Conservation (phyloP, 2,888 invertebrate species). For the Agriopis marginaria region DNA sequence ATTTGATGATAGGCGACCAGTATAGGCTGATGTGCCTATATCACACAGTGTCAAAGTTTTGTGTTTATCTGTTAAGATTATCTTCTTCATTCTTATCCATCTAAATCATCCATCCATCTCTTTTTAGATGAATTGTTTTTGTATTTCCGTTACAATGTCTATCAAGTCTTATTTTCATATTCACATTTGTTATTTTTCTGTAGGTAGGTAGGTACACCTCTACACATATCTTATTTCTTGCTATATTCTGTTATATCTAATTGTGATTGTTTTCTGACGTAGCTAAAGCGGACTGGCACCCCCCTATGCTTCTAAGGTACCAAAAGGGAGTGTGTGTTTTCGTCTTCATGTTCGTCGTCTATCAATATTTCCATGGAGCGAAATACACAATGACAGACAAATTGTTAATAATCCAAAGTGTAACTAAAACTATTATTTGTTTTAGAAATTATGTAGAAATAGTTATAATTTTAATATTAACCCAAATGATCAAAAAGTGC, state of each 20-base stretch:
- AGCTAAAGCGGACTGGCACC: slow-evolving; percentile 71
- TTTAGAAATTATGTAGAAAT: not conserved
- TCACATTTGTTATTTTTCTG: too few species aligned
- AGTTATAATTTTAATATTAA: not conserved
- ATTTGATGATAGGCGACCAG: too few species aligned
- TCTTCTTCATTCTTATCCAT: too few species aligned
- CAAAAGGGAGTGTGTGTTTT: slow-evolving; percentile 10
- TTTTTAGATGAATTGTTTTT: too few species aligned
- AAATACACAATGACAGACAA: slow-evolving; percentile 39
- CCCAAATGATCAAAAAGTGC: not conserved
- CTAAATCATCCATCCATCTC: too few species aligned
- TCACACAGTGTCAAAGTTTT: too few species aligned
- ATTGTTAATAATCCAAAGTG: slow-evolving; percentile 1
- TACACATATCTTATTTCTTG: slow-evolving; percentile 5
- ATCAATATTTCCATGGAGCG: slow-evolving; percentile 50
- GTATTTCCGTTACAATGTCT: too few species aligned
- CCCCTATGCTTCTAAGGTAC: slow-evolving; percentile 67
- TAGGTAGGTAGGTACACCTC: not conserved
- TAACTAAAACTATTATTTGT: not conserved
- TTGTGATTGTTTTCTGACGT: slow-evolving; percentile 55
- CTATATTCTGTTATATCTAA: slow-evolving; percentile 19
- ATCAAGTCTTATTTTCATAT: too few species aligned
- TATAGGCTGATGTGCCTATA: too few species aligned
- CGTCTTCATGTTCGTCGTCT: slow-evolving; percentile 5
- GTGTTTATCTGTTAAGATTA: too few species aligned